Base-by-base conservation (phyloP, 2,113 vertebrate genomes). In the Psilopsiagon aymara region DNA sequence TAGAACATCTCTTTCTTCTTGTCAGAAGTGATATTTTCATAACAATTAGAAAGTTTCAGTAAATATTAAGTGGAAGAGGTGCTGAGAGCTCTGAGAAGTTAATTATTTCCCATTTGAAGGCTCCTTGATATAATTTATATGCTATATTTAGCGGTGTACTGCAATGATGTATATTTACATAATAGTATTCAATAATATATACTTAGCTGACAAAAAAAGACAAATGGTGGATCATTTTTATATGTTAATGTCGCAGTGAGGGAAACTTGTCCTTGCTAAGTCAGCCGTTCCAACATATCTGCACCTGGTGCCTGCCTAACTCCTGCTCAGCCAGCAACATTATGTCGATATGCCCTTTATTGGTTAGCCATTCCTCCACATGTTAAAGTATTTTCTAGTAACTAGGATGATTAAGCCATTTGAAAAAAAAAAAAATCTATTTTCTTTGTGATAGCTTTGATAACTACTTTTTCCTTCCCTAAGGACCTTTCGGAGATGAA, bases 401-500 rank as follows among this genome's bases (percentile, higher is more conserved):
- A 95, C 75, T n/a, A 44, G 28, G 19, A 81, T 79, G 80, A 96
- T 92, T 95, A 94, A 93, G n/a, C 11, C 52, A 71, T 71, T 90
- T 73, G 23, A 57, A 77, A 92, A 92, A 76, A 76, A 76, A 76
- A 63, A 33, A 49, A 33, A 49, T 41, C 31, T 90, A 20, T 95
- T 94, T 92, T 94, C 39, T 90, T 82, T 92, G 62, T 84, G 52
- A 76, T 78, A 82, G 52, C 35, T 89, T 91, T 91, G 39, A 84
- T 84, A 86, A 63, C 62, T 92, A 18, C 14, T 86, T 75, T 86
- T 70, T 62, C 53, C 52, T 94, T 79, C 55, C 29, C 79, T 86
- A 91, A 89, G 66, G 73, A 92, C 52, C 27, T 89, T 92, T 91
- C 67, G 17, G 94, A 99, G 98, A 98, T 92, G 98, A 99, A 93